Base-by-base conservation (phyloP, 2,797 vertebrate species). In the Liparis tanakae region DNA sequence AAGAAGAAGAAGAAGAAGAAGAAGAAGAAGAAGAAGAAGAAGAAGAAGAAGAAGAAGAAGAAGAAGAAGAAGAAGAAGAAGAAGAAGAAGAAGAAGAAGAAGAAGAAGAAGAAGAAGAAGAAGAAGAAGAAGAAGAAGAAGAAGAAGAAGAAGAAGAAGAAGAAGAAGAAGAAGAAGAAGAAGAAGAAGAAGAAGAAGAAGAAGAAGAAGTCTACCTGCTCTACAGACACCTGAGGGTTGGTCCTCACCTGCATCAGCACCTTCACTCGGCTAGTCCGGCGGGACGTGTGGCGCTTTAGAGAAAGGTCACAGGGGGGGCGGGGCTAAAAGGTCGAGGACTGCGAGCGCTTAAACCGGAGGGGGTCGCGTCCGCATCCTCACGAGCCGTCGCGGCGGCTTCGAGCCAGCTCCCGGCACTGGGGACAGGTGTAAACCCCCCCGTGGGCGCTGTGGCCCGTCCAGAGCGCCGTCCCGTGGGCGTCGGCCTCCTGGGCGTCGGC, bases 391-490 rank as follows among this genome's bases (percentile, higher is more conserved):
- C 76, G 68, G 79, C 80, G 76, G 80, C 76, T 90, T 34, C 89
- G 85, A 85, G 87, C 85, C 58, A 87, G 72, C 80, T 93, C 89
- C 89, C 94, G 94, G 90, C 93, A 95, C 64, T 93, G 86, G 22
- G 94, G 94, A 72, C 94, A 95, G 78, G 92, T 94, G 89, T 94
- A 95, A 74, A 79, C 87, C 90, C 94, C 84, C 87, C 94, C 90
- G 5, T 93, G 92, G 68, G 90, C 78, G 10, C 91, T 92, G 17
- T 86, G 91, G 66, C 93, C 92, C 86, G 83, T 81, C 92, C 91
- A 92, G 67, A 93, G 80, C 30, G 72, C 90, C 36, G 82, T 79
- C 78, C 93, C 91, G 2, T 94, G 93, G 87, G 85, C 51, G 76
- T 75, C 66, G 2, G 88, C 79, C 86, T 95, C 91, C 20, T 94